Evolutionary conservation across 2,797 vertebrate genomes (phyloP).

Genomic region (Bradypodion pumilum): DNA sequence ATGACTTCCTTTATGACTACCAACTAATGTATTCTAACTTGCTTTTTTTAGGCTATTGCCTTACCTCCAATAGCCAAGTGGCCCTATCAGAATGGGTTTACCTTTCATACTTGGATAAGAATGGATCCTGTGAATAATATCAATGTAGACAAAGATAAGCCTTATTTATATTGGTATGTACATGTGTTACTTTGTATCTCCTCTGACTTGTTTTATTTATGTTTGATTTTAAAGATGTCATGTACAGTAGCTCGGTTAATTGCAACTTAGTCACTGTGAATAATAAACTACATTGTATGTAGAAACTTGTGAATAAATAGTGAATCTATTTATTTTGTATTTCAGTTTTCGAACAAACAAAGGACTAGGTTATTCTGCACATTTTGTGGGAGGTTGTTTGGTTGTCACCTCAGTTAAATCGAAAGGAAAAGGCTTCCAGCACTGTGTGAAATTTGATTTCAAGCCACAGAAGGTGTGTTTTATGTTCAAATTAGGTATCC

Average conservation of each 20-base stretch:
- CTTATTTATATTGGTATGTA: constrained; percentile 97
- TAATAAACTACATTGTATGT: background rate
- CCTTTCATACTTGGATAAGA: constrained; percentile 98
- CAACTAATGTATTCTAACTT: constrained; percentile 29
- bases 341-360: constrained; percentile 96
- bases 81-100: constrained; percentile 98
- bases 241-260: background rate
- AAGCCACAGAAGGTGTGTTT: constrained; percentile 94
- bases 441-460: constrained; percentile 98
- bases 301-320: constrained; percentile 15
- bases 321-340: constrained; percentile 24
- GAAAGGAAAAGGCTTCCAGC: constrained; percentile 98
- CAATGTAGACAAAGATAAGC: constrained; percentile 98
- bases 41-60: constrained; percentile 88
- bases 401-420: constrained; percentile 97
- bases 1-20: background rate
- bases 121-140: constrained; percentile 99
- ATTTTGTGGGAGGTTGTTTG: constrained; percentile 97
- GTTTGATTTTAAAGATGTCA: background rate
- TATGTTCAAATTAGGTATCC: background rate
- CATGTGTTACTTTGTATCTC: constrained; percentile 64
- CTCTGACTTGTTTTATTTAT: background rate
- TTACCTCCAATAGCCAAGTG: constrained; percentile 97
- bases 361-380: constrained; percentile 97
- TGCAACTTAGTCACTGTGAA: background rate